These are phyloP conservation scores for Seriola aureovittata DNA, from an alignment of 2,113 vertebrate species.

Conservation along the genomic window DNA sequence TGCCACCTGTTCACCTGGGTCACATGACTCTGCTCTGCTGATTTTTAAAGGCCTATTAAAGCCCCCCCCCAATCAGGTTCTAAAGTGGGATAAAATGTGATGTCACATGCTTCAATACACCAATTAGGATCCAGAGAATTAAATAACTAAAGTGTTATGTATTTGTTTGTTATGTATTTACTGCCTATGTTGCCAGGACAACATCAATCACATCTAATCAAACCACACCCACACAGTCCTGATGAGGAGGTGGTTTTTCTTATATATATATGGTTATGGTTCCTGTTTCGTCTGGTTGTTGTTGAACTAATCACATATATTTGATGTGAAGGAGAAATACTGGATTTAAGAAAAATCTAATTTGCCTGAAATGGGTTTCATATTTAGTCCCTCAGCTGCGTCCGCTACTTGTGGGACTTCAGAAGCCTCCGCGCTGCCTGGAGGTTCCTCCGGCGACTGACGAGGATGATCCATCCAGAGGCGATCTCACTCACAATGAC, in stretches of 20 bases:
- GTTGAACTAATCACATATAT: no score
- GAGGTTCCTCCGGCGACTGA: no score
- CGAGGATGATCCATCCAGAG: not conserved
- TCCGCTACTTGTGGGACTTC: not conserved
- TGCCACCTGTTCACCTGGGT: conserved; percentile 6
- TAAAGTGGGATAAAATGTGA: not conserved
- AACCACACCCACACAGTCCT: not conserved
- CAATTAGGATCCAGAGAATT: not conserved
- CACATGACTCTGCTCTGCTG: no score
- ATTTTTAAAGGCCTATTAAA: not conserved
- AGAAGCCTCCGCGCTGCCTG: not conserved
- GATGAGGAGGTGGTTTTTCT: not conserved
- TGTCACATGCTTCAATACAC: not conserved
- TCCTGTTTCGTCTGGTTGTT: not conserved
- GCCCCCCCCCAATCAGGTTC: not conserved
- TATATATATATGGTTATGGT: no score
- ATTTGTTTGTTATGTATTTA: not conserved
- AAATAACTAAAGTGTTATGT: not conserved
- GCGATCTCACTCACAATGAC: not conserved
- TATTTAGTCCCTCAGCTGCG: not conserved
- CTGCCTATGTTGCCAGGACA: not conserved
- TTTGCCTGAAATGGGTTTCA: not conserved
- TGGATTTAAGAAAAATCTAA: not conserved
- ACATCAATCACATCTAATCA: not conserved
- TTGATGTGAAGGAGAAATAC: not conserved